Percentiles rank a stretch among this genome's conserved stretches.
Conservation (phyloP, 2,888 invertebrate genomes). For the Neoaliturus tenellus region DNA sequence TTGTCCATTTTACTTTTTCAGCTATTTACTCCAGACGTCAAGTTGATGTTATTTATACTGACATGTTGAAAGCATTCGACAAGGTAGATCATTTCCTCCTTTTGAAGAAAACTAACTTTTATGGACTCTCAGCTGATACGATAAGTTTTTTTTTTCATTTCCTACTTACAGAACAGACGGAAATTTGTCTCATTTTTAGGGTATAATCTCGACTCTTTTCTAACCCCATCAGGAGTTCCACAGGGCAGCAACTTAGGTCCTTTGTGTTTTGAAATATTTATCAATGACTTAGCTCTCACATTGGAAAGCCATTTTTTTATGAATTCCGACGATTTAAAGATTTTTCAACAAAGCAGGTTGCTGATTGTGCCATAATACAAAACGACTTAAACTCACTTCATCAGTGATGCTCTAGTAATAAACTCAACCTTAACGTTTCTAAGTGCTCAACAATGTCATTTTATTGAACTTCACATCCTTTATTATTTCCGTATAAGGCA, state of each 20-base stretch:
- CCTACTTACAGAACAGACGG: neutral
- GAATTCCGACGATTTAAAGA: neutral
- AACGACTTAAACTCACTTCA: no score
- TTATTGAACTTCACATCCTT: no score
- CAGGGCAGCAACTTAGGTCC: neutral
- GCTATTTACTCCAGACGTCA: neutral
- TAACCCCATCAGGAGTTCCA: neutral
- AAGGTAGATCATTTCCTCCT: no score
- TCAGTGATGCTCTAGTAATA: no score
- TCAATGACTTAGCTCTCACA: neutral
- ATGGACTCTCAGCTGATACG: neutral
- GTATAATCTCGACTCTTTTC: neutral
- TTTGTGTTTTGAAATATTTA: neutral
- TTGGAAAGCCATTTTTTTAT: neutral
- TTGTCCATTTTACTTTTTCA: neutral
- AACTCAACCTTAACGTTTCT: no score
- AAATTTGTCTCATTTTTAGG: neutral
- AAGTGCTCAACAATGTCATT: no score
- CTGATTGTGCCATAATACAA: no score
- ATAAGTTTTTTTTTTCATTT: neutral
- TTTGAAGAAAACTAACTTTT: neutral
- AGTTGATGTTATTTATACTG: neutral
- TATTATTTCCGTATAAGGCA: no score
- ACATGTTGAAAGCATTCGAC: neutral
- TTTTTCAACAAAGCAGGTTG: neutral